Evolutionary conservation across 1,140 invertebrate species (phyloP).

Genomic region (Portunus trituberculatus): DNA sequence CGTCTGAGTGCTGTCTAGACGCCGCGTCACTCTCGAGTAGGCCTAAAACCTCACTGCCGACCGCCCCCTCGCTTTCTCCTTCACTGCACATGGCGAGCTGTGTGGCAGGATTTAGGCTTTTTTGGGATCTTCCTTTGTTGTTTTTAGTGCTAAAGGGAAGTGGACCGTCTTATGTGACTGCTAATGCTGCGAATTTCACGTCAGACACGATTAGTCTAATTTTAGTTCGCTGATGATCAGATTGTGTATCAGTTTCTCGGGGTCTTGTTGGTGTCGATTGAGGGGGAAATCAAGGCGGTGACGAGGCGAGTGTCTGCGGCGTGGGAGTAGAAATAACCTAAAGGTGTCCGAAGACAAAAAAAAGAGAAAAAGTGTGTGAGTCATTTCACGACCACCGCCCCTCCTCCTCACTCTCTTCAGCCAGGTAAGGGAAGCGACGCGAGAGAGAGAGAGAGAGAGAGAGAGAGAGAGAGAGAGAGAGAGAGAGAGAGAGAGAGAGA

Average conservation of each 20-base stretch:
- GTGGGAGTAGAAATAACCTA: constrained; percentile 22
- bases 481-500: constrained; percentile 20
- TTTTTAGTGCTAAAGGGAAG: constrained; percentile 12
- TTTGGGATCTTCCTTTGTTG: constrained; percentile 9
- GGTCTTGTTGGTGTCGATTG: not conserved
- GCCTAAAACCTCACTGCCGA: not conserved
- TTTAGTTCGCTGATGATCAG: too few species aligned
- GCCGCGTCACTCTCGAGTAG: not conserved
- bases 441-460: constrained; percentile 20
- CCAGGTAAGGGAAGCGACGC: not conserved
- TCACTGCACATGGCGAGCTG: constrained; percentile 44
- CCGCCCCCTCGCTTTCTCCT: constrained; percentile 26
- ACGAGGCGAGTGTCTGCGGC: not conserved
- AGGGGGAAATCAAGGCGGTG: not conserved
- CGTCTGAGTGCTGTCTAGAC: constrained; percentile 51
- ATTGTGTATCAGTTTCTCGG: not conserved
- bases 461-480: constrained; percentile 20
- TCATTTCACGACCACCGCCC: not conserved
- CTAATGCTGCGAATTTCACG: not conserved
- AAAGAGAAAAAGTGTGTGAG: not conserved
- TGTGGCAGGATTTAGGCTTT: constrained; percentile 20
- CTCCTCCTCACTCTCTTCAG: not conserved
- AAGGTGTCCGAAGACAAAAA: not conserved
- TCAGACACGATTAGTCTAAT: not conserved
- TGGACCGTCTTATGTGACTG: not conserved